A percentile compares a stretch with the other conserved stretches of the same genome.
phyloP scores from a whole-genome alignment of 1,140 invertebrate species.

The Drosophila ercepeae region DNA sequence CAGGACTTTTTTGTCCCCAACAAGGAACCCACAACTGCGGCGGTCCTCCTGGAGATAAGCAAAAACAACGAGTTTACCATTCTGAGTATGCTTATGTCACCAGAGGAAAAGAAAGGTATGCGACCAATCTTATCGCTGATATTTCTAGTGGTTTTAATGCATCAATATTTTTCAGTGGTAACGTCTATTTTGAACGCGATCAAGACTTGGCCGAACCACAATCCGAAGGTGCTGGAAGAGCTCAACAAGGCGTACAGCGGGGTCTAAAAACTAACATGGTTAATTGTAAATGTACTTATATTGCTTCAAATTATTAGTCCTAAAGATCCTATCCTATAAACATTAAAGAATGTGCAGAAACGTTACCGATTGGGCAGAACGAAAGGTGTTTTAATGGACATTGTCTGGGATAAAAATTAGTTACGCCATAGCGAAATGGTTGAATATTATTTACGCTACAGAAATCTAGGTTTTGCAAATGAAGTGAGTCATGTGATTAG shows the following conservation, averaged over 20 bases:
- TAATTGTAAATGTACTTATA: conserved; percentile 37
- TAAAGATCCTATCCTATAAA: conserved; percentile 29
- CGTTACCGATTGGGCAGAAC: conserved; percentile 3
- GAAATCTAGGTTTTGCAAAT: conserved; percentile 13
- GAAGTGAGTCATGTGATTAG: conserved; percentile 30
- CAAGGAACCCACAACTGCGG: conserved; percentile 61
- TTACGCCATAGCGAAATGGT: conserved; percentile 15
- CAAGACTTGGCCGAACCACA: conserved; percentile 47
- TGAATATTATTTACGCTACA: conserved; percentile 23
- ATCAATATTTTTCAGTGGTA: conserved; percentile 45
- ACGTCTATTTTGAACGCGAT: conserved; percentile 47
- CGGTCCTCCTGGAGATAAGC: conserved; percentile 61
- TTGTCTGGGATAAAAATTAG: conserved; percentile 7
- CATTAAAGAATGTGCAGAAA: conserved; percentile 25
- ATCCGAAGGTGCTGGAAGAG: conserved; percentile 36
- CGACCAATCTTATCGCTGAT: too few relatives aligned
- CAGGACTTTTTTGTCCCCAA: conserved; percentile 69
- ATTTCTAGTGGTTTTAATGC: too few relatives aligned
- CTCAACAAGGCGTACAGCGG: conserved; percentile 32
- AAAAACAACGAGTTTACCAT: conserved; percentile 73
- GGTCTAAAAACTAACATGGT: conserved; percentile 17
- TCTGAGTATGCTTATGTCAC: conserved; percentile 72
- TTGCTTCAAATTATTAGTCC: conserved; percentile 56
- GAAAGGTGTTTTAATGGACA: neutral
- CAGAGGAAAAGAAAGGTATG: conserved; percentile 66